Conservation (phyloP, 2,113 vertebrate species). For the Ochotona curzoniae region DNA sequence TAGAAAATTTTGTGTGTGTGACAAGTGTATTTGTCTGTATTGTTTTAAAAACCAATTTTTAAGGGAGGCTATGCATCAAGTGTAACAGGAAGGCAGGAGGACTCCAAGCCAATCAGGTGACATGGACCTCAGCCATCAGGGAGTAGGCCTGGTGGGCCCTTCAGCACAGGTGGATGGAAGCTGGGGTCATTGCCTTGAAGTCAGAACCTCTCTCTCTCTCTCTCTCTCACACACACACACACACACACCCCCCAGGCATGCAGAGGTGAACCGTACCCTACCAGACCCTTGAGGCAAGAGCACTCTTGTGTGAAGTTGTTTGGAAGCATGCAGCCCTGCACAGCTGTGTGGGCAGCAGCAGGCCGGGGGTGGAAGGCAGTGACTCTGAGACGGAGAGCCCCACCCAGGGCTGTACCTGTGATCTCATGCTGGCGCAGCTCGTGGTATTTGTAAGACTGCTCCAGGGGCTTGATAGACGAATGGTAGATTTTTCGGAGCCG, state of each 20-base stretch:
- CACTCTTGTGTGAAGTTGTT: not conserved
- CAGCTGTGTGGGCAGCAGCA: not conserved
- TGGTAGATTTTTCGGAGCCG: slow-evolving; percentile 96
- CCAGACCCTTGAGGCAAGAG: not conserved
- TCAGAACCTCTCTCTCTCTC: not conserved
- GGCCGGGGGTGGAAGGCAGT: too few species aligned
- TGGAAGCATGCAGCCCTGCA: not conserved
- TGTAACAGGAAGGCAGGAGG: not conserved
- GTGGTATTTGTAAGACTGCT: slow-evolving; percentile 98
- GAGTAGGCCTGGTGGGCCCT: not conserved
- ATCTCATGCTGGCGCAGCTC: slow-evolving; percentile 98
- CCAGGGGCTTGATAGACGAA: slow-evolving; percentile 96
- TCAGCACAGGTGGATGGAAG: not conserved
- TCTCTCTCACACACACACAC: too few species aligned
- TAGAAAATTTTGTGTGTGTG: not conserved
- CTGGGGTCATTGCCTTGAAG: not conserved
- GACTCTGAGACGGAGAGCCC: too few species aligned
- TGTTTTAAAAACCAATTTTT: slow-evolving; percentile 43
- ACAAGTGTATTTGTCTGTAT: not conserved
- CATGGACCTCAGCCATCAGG: not conserved
- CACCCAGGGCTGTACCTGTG: slow-evolving; percentile 91
- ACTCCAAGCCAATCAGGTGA: not conserved
- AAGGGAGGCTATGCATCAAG: not conserved
- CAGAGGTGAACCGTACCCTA: too few species aligned
- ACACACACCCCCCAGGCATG: too few species aligned